Evolutionary conservation across 2,797 vertebrate species (phyloP).

Genomic region (Sebastes kiyomatsui): DNA sequence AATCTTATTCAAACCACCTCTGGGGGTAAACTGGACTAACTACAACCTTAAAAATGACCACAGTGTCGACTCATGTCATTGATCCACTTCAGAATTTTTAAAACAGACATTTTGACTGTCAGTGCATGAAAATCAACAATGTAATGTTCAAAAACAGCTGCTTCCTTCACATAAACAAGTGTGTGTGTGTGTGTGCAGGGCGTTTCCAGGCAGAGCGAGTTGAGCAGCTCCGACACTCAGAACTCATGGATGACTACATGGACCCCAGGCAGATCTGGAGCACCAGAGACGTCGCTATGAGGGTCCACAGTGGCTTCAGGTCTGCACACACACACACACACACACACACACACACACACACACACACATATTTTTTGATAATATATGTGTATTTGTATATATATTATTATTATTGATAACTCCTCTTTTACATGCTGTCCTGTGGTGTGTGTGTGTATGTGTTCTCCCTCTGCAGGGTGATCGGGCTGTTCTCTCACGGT

Average conservation of each 20-base stretch:
- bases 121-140: no score
- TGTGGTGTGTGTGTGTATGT: neutral
- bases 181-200: slow-evolving; percentile 60
- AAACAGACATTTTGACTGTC: no score
- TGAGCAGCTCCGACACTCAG: slow-evolving; percentile 85
- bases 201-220: slow-evolving; percentile 88
- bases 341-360: neutral
- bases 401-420: neutral
- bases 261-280: slow-evolving; percentile 88
- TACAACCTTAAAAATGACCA: no score
- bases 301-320: slow-evolving; percentile 91
- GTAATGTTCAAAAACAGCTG: no score
- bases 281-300: slow-evolving; percentile 90
- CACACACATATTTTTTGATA: neutral
- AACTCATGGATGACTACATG: slow-evolving; percentile 86
- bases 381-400: neutral
- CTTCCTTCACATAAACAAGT: neutral
- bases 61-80: no score
- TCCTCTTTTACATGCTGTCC: neutral
- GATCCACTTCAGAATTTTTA: no score
- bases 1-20: no score
- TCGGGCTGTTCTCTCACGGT: slow-evolving; percentile 80
- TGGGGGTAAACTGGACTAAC: no score
- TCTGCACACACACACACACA: slow-evolving; percentile 46
- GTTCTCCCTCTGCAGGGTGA: slow-evolving; percentile 42